Percentiles rank a stretch among this genome's conserved stretches.
These are phyloP conservation scores for Xenopus petersii DNA, from an alignment of 2,797 vertebrate species.

Conservation along the genomic window DNA sequence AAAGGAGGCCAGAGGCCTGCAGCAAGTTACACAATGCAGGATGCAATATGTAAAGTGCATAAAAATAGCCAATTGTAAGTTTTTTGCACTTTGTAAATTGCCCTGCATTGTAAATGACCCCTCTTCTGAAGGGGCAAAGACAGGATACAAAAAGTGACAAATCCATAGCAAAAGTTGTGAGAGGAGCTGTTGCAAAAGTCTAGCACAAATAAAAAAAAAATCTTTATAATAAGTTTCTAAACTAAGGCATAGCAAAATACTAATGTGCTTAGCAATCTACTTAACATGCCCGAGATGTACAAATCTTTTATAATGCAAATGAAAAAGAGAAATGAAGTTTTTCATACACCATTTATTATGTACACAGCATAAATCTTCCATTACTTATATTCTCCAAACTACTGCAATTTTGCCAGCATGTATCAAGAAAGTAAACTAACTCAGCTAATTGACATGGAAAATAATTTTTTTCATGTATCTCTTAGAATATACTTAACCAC, in stretches of 20 bases:
- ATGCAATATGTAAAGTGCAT: too few relatives aligned
- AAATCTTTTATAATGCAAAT: conserved; percentile 31
- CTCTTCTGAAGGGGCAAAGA: too few relatives aligned
- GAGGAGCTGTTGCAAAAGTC: too few relatives aligned
- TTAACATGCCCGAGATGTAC: not conserved
- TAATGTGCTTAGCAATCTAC: conserved; percentile 5
- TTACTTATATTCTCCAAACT: conserved; percentile 1
- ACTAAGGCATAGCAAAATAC: not conserved
- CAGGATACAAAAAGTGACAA: too few relatives aligned
- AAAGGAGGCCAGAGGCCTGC: too few relatives aligned
- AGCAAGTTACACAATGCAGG: too few relatives aligned
- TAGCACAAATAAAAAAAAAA: too few relatives aligned
- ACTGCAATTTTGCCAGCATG: conserved; percentile 23
- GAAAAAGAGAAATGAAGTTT: conserved; percentile 13
- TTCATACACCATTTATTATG: conserved; percentile 31
- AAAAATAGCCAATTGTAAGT: too few relatives aligned
- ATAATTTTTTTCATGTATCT: conserved; percentile 11
- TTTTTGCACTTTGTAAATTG: too few relatives aligned
- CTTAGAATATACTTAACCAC: conserved; percentile 27
- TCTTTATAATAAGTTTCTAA: too few relatives aligned
- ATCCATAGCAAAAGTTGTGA: too few relatives aligned
- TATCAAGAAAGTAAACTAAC: conserved; percentile 17
- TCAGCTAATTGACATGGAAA: conserved; percentile 27
- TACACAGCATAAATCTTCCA: conserved; percentile 24
- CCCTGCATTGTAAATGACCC: too few relatives aligned